Base-by-base conservation (phyloP, 2,888 invertebrate genomes). In the Prostheceraeus crozeri region DNA sequence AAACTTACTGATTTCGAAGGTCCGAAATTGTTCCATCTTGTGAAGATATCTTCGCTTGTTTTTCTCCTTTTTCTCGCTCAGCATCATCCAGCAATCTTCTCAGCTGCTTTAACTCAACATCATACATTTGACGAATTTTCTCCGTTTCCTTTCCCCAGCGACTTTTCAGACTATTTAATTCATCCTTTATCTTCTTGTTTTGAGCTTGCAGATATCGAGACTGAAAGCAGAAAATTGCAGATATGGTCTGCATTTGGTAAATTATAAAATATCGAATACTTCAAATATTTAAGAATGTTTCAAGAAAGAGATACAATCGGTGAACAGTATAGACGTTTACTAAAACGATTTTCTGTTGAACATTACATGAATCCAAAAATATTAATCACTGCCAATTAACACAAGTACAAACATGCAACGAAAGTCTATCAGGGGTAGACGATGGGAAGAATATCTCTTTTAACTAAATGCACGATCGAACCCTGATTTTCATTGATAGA, bases 21-120 rank as follows among this genome's bases (percentile, higher is more conserved):
- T 72, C 70, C 27, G 73, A 70, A 48, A 78, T 68, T 65, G 79
- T 76, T 36, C 78, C 78, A 57, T 76, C 73, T 48, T 78, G 70
- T 59, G 73, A 69, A 52, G 74, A 72, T 52, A 73, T 70, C 60
- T 76, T 73, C 62, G 79, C 75, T 67, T 80, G 78, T 56, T 78
- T 70, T 58, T 75, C 73, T 27, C 75, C 76, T 68, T 78, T 79
- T 65, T 78, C 74, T 63, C 77, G 72, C 48, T 76, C 77, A 2
- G 77, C 72, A 53, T 77, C 77, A 66, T 79, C 79, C 59, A 79
- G 74, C 54, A 78, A 72, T 59, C 73, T 72, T 31, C 78, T 67
- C 25, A 79, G 79, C 60, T 78, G 77, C 4, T 75, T 72, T 63
- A 80, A 68, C 62, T 79, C 78, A 55, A 74, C 74, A 53, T 78